These are phyloP conservation scores for Uloborus diversus DNA, from an alignment of 1,140 invertebrate genomes.

Conservation along the genomic window DNA sequence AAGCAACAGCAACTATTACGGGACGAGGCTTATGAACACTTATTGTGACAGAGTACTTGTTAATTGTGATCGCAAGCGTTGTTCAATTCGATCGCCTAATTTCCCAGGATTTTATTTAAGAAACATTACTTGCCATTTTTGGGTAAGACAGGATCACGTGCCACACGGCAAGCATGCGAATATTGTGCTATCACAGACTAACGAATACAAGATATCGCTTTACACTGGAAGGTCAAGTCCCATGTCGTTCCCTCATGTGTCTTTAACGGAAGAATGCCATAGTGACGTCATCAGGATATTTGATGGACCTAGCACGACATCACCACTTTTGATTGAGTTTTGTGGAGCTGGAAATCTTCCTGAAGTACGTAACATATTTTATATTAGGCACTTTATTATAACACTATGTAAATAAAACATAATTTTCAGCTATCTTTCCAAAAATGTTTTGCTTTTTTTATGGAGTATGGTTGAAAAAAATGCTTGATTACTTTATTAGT, in stretches of 20 bases:
- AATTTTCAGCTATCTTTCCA: no score
- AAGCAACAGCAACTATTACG: conserved; percentile 49
- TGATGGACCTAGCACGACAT: conserved; percentile 87
- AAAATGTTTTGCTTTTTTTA: no score
- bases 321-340: conserved; percentile 87
- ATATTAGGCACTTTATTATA: no score
- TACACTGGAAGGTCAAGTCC: conserved; percentile 58
- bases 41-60: conserved; percentile 58
- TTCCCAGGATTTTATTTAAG: conserved; percentile 59
- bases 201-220: conserved; percentile 61
- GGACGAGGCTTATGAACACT: conserved; percentile 42
- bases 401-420: no score
- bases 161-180: conserved; percentile 56
- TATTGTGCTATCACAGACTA: conserved; percentile 57
- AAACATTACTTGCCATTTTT: conserved; percentile 59
- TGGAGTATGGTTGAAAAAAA: no score
- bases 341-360: conserved; percentile 86
- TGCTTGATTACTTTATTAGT: no score
- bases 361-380: conserved; percentile 73
- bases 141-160: conserved; percentile 55
- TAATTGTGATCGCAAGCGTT: conserved; percentile 56
- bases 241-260: conserved; percentile 28
- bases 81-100: conserved; percentile 58
- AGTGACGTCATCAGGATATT: conserved; percentile 88
- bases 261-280: conserved; percentile 76